phyloP scores from a whole-genome alignment of 2,888 invertebrate species.

The Aelia acuminata region DNA sequence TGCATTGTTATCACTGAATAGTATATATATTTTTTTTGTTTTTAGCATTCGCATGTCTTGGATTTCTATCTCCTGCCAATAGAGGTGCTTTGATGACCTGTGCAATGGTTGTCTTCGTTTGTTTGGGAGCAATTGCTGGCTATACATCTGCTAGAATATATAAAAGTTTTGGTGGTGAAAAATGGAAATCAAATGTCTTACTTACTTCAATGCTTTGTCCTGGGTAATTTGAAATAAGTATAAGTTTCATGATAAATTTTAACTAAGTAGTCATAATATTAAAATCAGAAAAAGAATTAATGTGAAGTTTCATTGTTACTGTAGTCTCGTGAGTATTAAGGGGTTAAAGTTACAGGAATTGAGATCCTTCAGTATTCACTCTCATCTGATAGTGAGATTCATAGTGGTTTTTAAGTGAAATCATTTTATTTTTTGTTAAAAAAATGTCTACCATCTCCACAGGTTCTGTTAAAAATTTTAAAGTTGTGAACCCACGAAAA shows the following conservation, averaged over 20 bases:
- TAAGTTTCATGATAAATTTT: not conserved
- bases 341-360: too few relatives aligned
- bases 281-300: not conserved
- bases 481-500: too few relatives aligned
- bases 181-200: slow-evolving; percentile 98
- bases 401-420: too few relatives aligned
- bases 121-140: slow-evolving; percentile 96
- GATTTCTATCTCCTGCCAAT: slow-evolving; percentile 98
- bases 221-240: slow-evolving; percentile 77
- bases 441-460: too few relatives aligned
- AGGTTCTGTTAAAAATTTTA: too few relatives aligned
- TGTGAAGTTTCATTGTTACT: not conserved
- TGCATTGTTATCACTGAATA: too few relatives aligned
- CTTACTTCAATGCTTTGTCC: slow-evolving; percentile 97
- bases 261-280: not conserved
- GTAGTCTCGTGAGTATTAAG: too few relatives aligned
- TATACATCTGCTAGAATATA: slow-evolving; percentile 97
- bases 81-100: slow-evolving; percentile 99
- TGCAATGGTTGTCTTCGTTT: slow-evolving; percentile 95
- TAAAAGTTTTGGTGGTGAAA: slow-evolving; percentile 98
- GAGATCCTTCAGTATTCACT: too few relatives aligned
- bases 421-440: too few relatives aligned
- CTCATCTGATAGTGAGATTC: too few relatives aligned
- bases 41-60: slow-evolving; percentile 96
- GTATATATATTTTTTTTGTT: not conserved